Base-by-base conservation (phyloP, 1,140 invertebrate genomes). In the Penaeus vannamei region DNA sequence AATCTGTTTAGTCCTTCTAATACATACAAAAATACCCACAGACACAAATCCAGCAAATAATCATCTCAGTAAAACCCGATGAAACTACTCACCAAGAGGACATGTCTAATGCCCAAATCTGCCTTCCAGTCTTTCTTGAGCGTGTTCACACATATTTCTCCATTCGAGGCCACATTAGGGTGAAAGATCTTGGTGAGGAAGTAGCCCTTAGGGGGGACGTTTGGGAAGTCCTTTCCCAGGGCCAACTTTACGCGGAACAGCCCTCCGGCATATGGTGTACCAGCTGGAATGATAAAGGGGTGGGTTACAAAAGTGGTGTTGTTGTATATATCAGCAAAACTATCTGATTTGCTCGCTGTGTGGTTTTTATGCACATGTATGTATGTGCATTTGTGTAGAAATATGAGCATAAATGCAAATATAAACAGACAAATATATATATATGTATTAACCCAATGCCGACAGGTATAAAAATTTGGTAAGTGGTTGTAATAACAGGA, bases 121-220 rank as follows among this genome's bases (percentile, higher is more conserved):
- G 97, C 95, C 93, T 98, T 98, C 98, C 98, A 99, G 94, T 99
- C 97, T 94, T 97, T 98, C 94, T 98, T 98, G 84, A 99, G 94
- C 84, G 98, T 99, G 94, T 99, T 98, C 0, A 99, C 98, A 94
- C 98, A 99, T 93, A 99, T 99, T 94, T 99, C 98, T 64, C 98
- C 98, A 94, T 96, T 97, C 92, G 95, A 95, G 20, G 98, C 96
- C 91, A 99, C 98, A 95, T 99, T 99, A 59, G 98, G 98, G 94
- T 99, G 98, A 94, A 99, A 99, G 92, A 99, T 98, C 95, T 98
- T 98, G 83, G 98, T 99, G 59, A 98, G 93, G 93, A 99, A 99
- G 94, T 96, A 98, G 66, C 97, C 98, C 94, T 98, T 98, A 29
- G 98, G 98, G 91, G 98, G 98, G 92, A 96, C 95, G 92, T 96